A percentile compares a stretch with the other conserved stretches of the same genome.
phyloP scores from a whole-genome alignment of 2,888 invertebrate genomes.

The Acrobasis suavella region DNA sequence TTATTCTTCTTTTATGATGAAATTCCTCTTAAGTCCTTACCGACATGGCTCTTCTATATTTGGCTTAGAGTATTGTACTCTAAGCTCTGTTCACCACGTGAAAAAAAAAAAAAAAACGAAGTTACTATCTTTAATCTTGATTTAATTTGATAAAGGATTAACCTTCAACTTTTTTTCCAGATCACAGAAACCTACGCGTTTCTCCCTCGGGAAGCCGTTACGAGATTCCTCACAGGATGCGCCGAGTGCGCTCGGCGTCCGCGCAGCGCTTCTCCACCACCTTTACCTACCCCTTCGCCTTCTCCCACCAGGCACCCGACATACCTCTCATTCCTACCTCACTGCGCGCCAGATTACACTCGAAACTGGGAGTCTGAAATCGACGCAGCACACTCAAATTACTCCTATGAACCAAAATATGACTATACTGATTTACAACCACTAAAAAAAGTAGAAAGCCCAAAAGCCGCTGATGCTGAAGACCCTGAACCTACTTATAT shows the following conservation, averaged over 20 bases:
- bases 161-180: constrained; percentile 74
- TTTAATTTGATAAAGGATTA: not conserved
- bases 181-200: constrained; percentile 98
- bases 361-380: constrained; percentile 81
- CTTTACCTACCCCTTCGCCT: constrained; percentile 76
- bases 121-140: too few relatives aligned
- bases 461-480: constrained; percentile 59
- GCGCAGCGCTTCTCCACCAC: constrained; percentile 84
- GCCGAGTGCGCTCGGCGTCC: constrained; percentile 94
- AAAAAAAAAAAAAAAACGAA: too few relatives aligned
- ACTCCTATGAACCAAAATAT: constrained; percentile 67
- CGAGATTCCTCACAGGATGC: constrained; percentile 96
- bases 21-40: too few relatives aligned
- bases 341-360: constrained; percentile 71
- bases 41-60: too few relatives aligned
- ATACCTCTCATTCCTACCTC: constrained; percentile 71
- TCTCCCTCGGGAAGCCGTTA: constrained; percentile 97
- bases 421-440: constrained; percentile 73
- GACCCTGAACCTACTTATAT: constrained; percentile 73
- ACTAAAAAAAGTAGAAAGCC: constrained; percentile 70
- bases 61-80: too few relatives aligned
- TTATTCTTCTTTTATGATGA: too few relatives aligned
- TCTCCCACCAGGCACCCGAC: constrained; percentile 74
- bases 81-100: too few relatives aligned
- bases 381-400: constrained; percentile 75